These are phyloP conservation scores for Pelagia noctiluca DNA, from an alignment of 30 jellyfish, hydroid and myxozoan species.

Conservation along the genomic window DNA sequence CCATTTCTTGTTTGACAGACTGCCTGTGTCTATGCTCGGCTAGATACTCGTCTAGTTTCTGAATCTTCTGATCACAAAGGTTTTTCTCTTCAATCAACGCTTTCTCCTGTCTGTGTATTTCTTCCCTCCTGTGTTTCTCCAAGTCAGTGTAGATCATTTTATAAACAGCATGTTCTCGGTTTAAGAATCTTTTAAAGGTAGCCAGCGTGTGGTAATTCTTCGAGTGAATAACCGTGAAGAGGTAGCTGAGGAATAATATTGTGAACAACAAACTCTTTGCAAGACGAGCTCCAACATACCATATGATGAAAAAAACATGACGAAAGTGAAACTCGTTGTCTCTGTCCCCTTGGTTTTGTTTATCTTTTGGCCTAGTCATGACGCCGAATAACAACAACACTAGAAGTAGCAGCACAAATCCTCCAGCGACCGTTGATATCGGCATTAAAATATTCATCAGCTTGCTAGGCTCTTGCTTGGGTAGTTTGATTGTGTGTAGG, in stretches of 20 bases:
- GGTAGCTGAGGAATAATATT: slow-evolving; percentile 34
- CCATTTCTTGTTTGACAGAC: slow-evolving; percentile 37
- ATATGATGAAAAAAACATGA: slow-evolving; percentile 46
- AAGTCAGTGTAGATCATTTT: slow-evolving; percentile 38
- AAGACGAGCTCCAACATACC: slow-evolving; percentile 63
- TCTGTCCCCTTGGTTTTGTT: slow-evolving; percentile 17
- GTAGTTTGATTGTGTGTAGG: slow-evolving; percentile 31
- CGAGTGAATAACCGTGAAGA: slow-evolving; percentile 45
- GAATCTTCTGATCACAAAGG: slow-evolving; percentile 49
- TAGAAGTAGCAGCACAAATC: slow-evolving; percentile 21
- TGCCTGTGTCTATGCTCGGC: slow-evolving; percentile 41
- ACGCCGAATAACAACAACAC: slow-evolving; percentile 42
- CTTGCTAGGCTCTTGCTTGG: slow-evolving; percentile 25
- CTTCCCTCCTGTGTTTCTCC: slow-evolving; percentile 61
- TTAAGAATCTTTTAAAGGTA: slow-evolving; percentile 30
- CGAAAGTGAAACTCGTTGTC: slow-evolving; percentile 63
- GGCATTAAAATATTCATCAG: slow-evolving; percentile 41
- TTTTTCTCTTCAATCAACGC: slow-evolving; percentile 46
- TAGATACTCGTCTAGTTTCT: slow-evolving; percentile 48
- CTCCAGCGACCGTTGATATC: slow-evolving; percentile 49
- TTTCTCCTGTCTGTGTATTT: slow-evolving; percentile 52
- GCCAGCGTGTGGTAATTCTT: slow-evolving; percentile 52
- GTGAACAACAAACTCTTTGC: slow-evolving; percentile 64
- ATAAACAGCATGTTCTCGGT: slow-evolving; percentile 23
- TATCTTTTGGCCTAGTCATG: slow-evolving; percentile 50